phyloP scores from a whole-genome alignment of 2,113 vertebrate genomes.

The Dissostichus mawsoni region DNA sequence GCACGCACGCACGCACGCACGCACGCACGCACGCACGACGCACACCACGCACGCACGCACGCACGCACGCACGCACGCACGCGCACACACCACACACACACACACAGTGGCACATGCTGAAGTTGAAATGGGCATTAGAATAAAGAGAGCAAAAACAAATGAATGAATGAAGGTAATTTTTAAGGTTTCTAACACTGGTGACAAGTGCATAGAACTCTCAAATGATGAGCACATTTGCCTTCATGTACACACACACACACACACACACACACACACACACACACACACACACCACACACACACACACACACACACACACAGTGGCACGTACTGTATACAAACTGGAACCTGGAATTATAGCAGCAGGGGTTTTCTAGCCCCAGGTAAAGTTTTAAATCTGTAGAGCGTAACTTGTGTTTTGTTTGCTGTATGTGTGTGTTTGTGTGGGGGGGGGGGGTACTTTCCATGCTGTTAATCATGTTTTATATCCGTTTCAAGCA shows the following conservation, averaged over 20 bases:
- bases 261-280: no score
- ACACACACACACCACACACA: not conserved
- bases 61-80: no score
- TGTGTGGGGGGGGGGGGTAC: not conserved
- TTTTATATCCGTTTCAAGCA: slow-evolving; percentile 41
- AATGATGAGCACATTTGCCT: not conserved
- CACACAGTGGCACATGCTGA: no score
- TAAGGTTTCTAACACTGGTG: no score
- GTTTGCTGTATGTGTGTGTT: not conserved
- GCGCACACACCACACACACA: no score
- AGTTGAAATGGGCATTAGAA: no score
- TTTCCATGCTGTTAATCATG: slow-evolving; percentile 23
- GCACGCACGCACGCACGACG: no score
- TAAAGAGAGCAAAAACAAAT: no score
- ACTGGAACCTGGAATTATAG: not conserved
- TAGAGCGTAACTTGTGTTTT: slow-evolving; percentile 17
- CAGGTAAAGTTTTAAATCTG: slow-evolving; percentile 11
- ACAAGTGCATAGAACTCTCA: not conserved
- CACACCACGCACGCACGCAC: no score
- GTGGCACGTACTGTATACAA: not conserved
- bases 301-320: slow-evolving; percentile 2
- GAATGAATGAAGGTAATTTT: no score
- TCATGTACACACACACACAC: no score
- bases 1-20: no score
- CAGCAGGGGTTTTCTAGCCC: slow-evolving; percentile 14